These are phyloP conservation scores for Cherax destructor DNA, from an alignment of 1,140 invertebrate genomes.

Conservation along the genomic window DNA sequence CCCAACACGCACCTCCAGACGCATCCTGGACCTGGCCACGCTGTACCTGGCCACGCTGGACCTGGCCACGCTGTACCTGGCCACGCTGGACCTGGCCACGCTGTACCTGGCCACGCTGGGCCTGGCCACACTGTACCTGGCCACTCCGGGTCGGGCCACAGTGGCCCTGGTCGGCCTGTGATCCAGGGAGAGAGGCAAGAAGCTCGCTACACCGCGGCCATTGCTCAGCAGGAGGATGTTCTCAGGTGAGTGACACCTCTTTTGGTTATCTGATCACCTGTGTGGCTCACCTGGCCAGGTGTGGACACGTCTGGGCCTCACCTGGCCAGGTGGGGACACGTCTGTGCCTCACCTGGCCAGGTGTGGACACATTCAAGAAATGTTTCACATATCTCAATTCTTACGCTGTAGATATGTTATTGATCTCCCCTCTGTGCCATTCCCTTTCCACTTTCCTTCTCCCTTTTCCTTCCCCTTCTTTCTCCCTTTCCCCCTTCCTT, in stretches of 20 bases:
- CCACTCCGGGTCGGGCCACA: constrained; percentile 49
- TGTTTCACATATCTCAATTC: too few species aligned
- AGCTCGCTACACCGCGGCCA: constrained; percentile 67
- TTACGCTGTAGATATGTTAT: not conserved
- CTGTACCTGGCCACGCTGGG: constrained; percentile 38
- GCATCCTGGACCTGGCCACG: constrained; percentile 47
- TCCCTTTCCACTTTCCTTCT: not conserved
- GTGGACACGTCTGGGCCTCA: too few species aligned
- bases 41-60: constrained; percentile 36
- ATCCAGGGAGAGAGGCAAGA: constrained; percentile 51
- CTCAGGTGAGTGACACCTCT: constrained; percentile 55
- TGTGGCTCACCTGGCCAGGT: not conserved
- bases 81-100: constrained; percentile 44
- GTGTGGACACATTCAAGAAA: too few species aligned
- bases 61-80: constrained; percentile 53
- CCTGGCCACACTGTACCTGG: constrained; percentile 43
- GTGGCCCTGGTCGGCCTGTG: constrained; percentile 55
- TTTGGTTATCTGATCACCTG: not conserved
- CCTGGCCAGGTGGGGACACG: too few species aligned
- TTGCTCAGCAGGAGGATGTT: constrained; percentile 69
- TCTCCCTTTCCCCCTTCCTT: not conserved
- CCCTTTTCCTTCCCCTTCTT: not conserved
- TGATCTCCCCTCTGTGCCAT: not conserved
- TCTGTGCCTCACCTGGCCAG: too few species aligned
- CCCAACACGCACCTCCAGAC: constrained; percentile 46